Percentiles rank a stretch among this genome's conserved stretches.
phyloP scores from a whole-genome alignment of 2,888 invertebrate species.

The Tetragonula carbonaria region DNA sequence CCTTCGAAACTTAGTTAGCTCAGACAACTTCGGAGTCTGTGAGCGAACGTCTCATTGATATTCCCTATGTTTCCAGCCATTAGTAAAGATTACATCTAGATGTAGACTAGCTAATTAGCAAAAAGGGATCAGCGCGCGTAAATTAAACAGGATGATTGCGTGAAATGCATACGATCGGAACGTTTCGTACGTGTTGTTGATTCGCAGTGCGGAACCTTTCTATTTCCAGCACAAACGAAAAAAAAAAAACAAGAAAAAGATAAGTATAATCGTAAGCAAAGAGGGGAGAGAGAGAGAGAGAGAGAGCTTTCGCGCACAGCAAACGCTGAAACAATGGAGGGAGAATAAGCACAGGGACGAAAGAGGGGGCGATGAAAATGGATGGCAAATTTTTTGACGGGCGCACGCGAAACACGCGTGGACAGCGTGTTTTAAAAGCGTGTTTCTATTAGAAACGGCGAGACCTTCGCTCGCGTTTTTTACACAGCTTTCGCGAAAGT shows the following conservation, averaged over 20 bases:
- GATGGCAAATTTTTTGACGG: slow-evolving; percentile 37
- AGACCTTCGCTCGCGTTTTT: slow-evolving; percentile 11
- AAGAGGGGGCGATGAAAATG: slow-evolving; percentile 33
- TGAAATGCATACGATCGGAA: neutral
- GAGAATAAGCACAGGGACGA: slow-evolving; percentile 9
- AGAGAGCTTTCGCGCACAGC: neutral
- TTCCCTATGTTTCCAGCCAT: neutral
- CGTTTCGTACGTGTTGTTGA: neutral
- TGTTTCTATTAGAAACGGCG: slow-evolving; percentile 35
- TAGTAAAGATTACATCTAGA: neutral
- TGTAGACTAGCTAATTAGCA: neutral
- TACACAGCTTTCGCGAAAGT: slow-evolving; percentile 5
- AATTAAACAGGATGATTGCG: neutral
- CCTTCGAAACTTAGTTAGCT: too few relatives aligned
- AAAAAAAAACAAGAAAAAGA: too few relatives aligned
- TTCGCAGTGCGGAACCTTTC: neutral
- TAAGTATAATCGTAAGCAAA: neutral
- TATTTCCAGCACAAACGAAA: slow-evolving; percentile 4
- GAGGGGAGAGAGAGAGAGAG: neutral
- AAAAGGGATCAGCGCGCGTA: neutral
- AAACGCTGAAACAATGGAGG: slow-evolving; percentile 18
- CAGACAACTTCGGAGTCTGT: neutral
- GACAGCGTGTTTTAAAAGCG: slow-evolving; percentile 39
- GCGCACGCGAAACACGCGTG: neutral
- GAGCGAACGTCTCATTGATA: neutral